Base-by-base conservation (phyloP, 2,888 invertebrate genomes). In the Rotaria magnacalcarata region DNA sequence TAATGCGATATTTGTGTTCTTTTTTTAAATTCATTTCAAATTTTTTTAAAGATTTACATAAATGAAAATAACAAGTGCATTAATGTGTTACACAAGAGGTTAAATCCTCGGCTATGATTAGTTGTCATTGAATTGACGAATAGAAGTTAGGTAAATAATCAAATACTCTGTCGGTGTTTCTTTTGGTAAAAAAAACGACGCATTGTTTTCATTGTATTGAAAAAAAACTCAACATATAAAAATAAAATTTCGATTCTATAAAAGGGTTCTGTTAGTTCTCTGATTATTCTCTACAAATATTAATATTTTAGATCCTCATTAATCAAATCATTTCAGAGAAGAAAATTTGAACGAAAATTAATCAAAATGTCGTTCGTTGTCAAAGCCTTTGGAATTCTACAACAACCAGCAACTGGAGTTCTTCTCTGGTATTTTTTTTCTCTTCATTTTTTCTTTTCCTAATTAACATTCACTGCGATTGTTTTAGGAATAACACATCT, bases 361-460 rank as follows among this genome's bases (percentile, higher is more conserved):
- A 34, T 34, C 34, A 60, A 60, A n/a, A 60, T 60, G 58, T 60
- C 58, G 27, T 60, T 60, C 58, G 58, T 60, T 60, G 58, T 60
- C 24, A 60, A 60, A 60, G 58, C 58, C 58, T 7, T n/a, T n/a
- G 58, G 58, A 60, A 60, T 60, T 27, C 19, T 60, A 60, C 58
- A 60, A 60, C 58, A 60, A n/a, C 58, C 58, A 60, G 5, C 58
- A 60, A n/a, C 27, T 2, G 58, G 7, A 27, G 58, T n/a, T 60
- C 58, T 60, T 60, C 58, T 60, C 58, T 60, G 58, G 58, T 60
- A 27, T 56, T 21, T 24, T 56, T 56, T 56, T 56, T 3, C 11
- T 1, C 4, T 24, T 60, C 24, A 24, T 5, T 58, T n/a, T 58
- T 58, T n/a, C n/a, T n/a, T 24, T 7, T 10, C 5, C 14, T 16